Evolutionary conservation across 2,797 vertebrate species (phyloP), one percentile per base, ranked within the genome.

Genomic region (Acipenser ruthenus): DNA sequence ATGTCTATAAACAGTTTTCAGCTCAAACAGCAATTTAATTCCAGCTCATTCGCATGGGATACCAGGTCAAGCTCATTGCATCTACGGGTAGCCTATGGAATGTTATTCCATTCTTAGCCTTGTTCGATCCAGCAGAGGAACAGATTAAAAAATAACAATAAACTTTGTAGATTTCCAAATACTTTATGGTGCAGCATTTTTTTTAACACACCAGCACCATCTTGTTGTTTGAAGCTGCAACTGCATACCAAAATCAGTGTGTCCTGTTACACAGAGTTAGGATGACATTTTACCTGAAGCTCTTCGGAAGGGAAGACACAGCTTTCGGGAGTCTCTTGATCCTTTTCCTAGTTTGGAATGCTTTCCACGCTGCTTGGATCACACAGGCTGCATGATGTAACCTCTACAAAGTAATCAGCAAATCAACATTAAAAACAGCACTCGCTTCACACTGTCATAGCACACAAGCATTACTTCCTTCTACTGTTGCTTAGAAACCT

Each of bases 291-390:
- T 18, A 92, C 90, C 96, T 95, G 89, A 95, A 98, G 82, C 78
- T 92, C 67, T 90, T 92, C 82, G 99, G 96, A 77, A 99, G 82
- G 48, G 69, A 48, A 47, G 83, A 86, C 62, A 96, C 89, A 1
- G 88, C 92, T 79, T 86, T 83, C 13, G 80, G 89, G n/a, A 99
- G 91, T 69, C 82, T 94, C 85, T 88, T 94, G 69, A 97, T 75
- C 77, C 93, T 86, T 68, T 81, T 89, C 68, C 96, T 87, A 49
- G 90, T 94, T 76, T 78, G 88, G 79, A 88, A 91, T 66, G 93
- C 93, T 68, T 88, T 89, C 96, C 96, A 99, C 0, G 67, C 78
- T 59, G 95, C 93, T 83, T 99, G 96, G 81, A 98, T 94, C 76
- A 86, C 70, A 70, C 87, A 88, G 8, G 93, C 94, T 47, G 95